Evolutionary conservation across 2,113 vertebrate species (phyloP), one percentile per base, ranked within the genome.

Genomic region (Carettochelys insculpta): DNA sequence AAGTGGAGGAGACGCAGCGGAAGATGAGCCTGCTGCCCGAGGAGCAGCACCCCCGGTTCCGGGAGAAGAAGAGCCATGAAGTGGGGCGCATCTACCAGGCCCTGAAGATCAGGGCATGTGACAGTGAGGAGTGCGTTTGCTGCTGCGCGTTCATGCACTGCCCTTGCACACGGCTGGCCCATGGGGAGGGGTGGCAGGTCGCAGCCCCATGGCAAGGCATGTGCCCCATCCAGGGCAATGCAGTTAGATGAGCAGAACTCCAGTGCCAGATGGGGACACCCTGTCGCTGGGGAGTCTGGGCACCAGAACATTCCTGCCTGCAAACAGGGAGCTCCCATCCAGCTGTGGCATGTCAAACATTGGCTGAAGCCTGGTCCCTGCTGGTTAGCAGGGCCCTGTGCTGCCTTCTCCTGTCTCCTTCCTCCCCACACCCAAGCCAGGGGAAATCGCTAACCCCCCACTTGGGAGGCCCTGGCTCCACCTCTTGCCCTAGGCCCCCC

Each of bases 1-100:
- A 98, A 65, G 97, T 99, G 75, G 99, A 99, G 87, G 98, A 99
- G 83, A 75, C 71, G 0, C 97, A 98, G 85, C 91, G 96, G 91
- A 99, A 98, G 95, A 92, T 84, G 31, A 82, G 90, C 0, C 76
- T 95, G 4, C 52, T 96, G 22, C 90, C 87, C 2, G 98, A 98
- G 71, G 96, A 97, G 12, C 97, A 98, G 77, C 96, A 96, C 25
- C 82, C 25, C 20, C 91, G 47, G 8, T 88, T 94, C 73, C 92
- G 92, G 75, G 97, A 98, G 71, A 98, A 98, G 79, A 97, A 97
- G 5, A 97, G 92, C 80, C 97, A 92, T 34, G 98, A 98, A 92
- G 97, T 98, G 38, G 97, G 98, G 34, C 83, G 31, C 56, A 96
- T 98, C 79, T 99, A 99, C 78, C 98, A 98, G 93, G 96, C 95